phyloP scores from a whole-genome alignment of 2,888 invertebrate genomes.

The Diloba caeruleocephala region DNA sequence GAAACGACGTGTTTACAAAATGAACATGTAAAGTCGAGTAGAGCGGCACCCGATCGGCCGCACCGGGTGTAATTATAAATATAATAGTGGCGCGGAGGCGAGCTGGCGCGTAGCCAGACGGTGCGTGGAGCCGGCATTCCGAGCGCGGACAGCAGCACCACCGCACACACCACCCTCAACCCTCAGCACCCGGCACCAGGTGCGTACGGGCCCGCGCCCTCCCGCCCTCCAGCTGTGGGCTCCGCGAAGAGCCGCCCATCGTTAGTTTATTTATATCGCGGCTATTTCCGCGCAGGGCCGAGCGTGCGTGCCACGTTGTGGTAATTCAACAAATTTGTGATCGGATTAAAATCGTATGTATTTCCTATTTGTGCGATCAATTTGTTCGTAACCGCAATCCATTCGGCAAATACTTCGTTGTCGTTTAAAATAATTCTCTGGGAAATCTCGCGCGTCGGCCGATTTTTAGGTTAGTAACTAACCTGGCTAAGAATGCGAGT shows the following conservation, averaged over 20 bases:
- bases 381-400: background rate
- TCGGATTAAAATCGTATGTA: slow-evolving; percentile 14
- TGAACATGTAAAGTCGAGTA: slow-evolving; percentile 19
- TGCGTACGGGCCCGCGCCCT: slow-evolving; percentile 12
- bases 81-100: slow-evolving; percentile 42
- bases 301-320: slow-evolving; percentile 35
- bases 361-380: slow-evolving; percentile 1
- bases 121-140: slow-evolving; percentile 50
- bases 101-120: slow-evolving; percentile 59
- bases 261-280: slow-evolving; percentile 45
- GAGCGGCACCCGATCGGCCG: slow-evolving; percentile 27
- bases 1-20: slow-evolving; percentile 40
- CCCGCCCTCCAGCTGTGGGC: slow-evolving; percentile 1
- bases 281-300: slow-evolving; percentile 44
- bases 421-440: slow-evolving; percentile 1
- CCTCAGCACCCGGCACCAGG: slow-evolving; percentile 31
- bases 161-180: slow-evolving; percentile 41
- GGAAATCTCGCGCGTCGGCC: background rate
- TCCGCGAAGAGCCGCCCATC: slow-evolving; percentile 10
- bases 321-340: slow-evolving; percentile 23
- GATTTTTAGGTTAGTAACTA: slow-evolving; percentile 34
- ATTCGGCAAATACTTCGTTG: slow-evolving; percentile 8
- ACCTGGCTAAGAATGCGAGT: background rate
- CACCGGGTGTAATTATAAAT: slow-evolving; percentile 57
- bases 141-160: slow-evolving; percentile 37